Evolutionary conservation across 2,888 invertebrate genomes (phyloP).

Genomic region (Cheilosia scutellata): DNA sequence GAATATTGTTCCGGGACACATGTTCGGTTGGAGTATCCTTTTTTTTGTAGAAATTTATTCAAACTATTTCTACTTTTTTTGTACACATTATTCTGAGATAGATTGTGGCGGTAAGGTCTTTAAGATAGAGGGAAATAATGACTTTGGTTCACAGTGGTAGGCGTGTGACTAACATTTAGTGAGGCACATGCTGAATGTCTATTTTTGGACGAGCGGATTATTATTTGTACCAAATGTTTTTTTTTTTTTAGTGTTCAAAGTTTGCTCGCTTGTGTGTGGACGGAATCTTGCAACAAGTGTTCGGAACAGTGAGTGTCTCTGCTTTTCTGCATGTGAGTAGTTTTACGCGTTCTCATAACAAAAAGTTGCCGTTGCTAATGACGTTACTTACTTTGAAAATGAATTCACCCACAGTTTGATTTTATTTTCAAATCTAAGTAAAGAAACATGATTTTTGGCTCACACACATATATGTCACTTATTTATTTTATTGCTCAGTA

Average conservation of each 20-base stretch:
- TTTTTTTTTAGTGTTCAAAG: background rate
- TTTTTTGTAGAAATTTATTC: conserved; percentile 27
- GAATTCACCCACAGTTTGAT: too few relatives aligned
- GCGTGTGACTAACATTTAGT: conserved; percentile 62
- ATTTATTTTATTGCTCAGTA: too few relatives aligned
- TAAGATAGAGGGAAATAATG: conserved; percentile 8
- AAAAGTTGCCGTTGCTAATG: too few relatives aligned
- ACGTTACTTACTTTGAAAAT: too few relatives aligned
- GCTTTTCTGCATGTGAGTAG: too few relatives aligned
- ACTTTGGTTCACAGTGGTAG: conserved; percentile 23
- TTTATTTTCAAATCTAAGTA: too few relatives aligned
- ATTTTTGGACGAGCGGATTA: conserved; percentile 39
- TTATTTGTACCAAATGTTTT: background rate
- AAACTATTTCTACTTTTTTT: conserved; percentile 17
- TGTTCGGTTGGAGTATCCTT: conserved; percentile 31
- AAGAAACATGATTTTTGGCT: too few relatives aligned
- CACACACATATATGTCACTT: too few relatives aligned
- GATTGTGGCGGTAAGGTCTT: background rate
- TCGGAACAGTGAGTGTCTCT: too few relatives aligned
- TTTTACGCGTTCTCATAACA: too few relatives aligned
- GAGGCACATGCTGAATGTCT: conserved; percentile 65
- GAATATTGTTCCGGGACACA: conserved; percentile 55
- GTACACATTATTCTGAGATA: conserved; percentile 1
- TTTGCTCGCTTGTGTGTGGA: background rate
- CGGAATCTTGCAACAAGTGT: background rate